Conservation (phyloP, 1,140 invertebrate species). For the Aphidius gifuensis region DNA sequence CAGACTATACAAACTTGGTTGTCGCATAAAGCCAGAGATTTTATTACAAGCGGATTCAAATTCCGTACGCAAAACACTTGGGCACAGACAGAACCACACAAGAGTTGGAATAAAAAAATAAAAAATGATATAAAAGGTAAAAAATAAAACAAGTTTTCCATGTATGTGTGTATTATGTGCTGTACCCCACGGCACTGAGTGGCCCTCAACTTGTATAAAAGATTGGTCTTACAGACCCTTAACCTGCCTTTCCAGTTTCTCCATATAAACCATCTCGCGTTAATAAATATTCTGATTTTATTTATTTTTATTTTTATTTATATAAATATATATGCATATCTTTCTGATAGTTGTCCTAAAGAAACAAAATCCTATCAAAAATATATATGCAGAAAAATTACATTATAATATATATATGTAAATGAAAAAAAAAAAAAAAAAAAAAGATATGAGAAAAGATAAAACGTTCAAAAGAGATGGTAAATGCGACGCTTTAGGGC, state of each 20-base stretch:
- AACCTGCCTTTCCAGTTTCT: conserved; percentile 14
- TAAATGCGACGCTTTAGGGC: conserved; percentile 51
- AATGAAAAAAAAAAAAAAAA: conserved; percentile 8
- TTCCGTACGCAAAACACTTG: conserved; percentile 37
- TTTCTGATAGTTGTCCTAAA: neutral
- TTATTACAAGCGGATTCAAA: conserved; percentile 56
- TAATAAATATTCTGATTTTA: conserved; percentile 39
- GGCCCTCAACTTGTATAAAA: conserved; percentile 23
- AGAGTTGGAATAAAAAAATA: conserved; percentile 17
- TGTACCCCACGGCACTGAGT: conserved; percentile 1
- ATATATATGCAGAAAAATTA: neutral
- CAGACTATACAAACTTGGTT: conserved; percentile 18
- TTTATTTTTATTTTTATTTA: conserved; percentile 27
- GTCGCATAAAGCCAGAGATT: conserved; percentile 53
- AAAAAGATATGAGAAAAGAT: conserved; percentile 10
- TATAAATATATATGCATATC: conserved; percentile 29
- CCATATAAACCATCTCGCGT: conserved; percentile 41
- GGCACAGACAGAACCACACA: conserved; percentile 16
- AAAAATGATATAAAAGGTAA: conserved; percentile 14
- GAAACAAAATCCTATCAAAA: no score
- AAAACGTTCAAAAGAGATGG: conserved; percentile 29
- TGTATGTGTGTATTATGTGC: no score
- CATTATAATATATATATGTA: neutral
- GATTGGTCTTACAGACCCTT: conserved; percentile 8
- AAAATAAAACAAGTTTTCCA: neutral